Base-by-base conservation (phyloP, 2,113 vertebrate species). In the Passer domesticus region DNA sequence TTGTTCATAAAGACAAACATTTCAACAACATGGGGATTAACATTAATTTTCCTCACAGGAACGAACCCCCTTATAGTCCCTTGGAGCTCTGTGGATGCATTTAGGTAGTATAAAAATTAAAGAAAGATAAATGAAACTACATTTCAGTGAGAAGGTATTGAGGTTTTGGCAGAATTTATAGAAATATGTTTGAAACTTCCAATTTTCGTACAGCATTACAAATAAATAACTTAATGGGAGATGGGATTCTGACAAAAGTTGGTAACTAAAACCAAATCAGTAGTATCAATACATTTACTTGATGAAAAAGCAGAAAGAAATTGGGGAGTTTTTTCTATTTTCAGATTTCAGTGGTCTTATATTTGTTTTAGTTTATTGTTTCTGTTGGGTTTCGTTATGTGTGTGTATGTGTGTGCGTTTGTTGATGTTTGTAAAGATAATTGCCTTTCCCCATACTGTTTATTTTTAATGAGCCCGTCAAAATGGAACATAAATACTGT, bases 391-490 rank as follows among this genome's bases (percentile, higher is more conserved):
- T 59, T 68, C 31, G 37, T 67, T 43, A 13, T 94, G 85, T 35
- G 6, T 21, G 5, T 41, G 83, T 43, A 62, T 92, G 91, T 43
- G 83, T 94, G 82, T 94, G 67, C 92, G 64, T 46, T 21, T 59
- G 53, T 72, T 78, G 37, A 39, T 95, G 46, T 89, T 97, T 97
- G 67, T 92, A 96, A 95, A 93, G 92, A 73, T 95, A 96, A 97
- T 96, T 95, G 28, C 58, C 24, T 97, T 76, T 92, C 39, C 31
- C 30, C 70, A 47, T 83, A 83, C 47, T 73, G 43, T 96, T 97
- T 94, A 85, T 96, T 97, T 98, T 96, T 97, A 97, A 97, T 95
- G 60, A 96, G 72, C 10, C 20, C 33, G 37, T 96, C 94, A 96
- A 97, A 97, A 94, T 27, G 23, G 35, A 92, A 18, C 31, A 85